Percentiles rank a stretch among this genome's conserved stretches.
phyloP scores from a whole-genome alignment of 1,140 invertebrate genomes.

The Cotesia glomerata region DNA sequence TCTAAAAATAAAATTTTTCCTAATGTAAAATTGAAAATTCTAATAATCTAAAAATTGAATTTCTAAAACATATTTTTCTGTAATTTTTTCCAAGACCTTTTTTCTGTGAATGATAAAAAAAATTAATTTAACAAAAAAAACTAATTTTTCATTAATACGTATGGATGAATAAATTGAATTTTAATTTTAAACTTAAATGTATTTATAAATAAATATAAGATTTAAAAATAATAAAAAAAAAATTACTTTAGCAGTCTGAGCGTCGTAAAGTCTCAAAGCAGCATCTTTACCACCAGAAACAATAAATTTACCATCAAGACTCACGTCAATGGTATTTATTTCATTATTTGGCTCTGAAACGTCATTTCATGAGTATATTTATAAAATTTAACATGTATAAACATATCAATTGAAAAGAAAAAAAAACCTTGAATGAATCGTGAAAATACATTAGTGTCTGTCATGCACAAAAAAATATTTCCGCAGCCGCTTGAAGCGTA shows the following conservation, averaged over 20 bases:
- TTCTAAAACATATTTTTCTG: too few species aligned
- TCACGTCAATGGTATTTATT: constrained; percentile 48
- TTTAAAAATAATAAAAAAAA: not conserved
- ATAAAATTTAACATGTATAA: not conserved
- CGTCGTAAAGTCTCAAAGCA: constrained; percentile 46
- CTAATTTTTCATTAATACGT: too few species aligned
- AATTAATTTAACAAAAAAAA: too few species aligned
- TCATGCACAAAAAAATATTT: constrained; percentile 42
- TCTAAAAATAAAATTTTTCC: too few species aligned
- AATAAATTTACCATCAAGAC: constrained; percentile 35
- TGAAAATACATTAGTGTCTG: constrained; percentile 37
- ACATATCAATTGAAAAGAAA: not conserved
- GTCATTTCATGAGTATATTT: not conserved
- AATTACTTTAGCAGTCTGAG: constrained; percentile 42
- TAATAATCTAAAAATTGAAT: too few species aligned
- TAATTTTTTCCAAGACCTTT: too few species aligned
- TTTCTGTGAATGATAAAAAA: too few species aligned
- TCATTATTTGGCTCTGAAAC: constrained; percentile 48
- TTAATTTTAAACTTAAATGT: too few species aligned
- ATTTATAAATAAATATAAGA: not conserved
- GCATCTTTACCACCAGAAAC: constrained; percentile 52
- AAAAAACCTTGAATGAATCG: constrained; percentile 42
- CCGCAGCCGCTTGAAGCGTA: constrained; percentile 47
- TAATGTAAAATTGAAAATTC: too few species aligned
- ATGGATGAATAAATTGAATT: too few species aligned